Evolutionary conservation across 1,140 invertebrate species (phyloP), one percentile per base, ranked within the genome.

Genomic region (Lutraria rhynchaena): DNA sequence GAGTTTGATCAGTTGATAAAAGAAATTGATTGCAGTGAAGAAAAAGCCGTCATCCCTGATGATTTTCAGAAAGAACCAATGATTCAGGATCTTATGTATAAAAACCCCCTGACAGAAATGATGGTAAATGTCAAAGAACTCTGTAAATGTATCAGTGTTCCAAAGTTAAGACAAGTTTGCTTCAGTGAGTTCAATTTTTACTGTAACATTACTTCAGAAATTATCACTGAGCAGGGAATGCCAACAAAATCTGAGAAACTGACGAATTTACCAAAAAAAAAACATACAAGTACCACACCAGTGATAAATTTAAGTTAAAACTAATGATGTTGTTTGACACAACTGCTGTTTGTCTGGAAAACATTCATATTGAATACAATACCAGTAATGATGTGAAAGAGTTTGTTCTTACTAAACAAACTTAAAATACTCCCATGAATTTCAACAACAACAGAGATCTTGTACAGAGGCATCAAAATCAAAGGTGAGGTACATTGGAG

Each of bases 31-130:
- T 24, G 19, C 19, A 22, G 24, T 53, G 51, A 53, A 53, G 51
- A 53, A 53, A 22, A n/a, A 53, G 24, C 51, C 19, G 5, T 53
- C 19, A 53, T 53, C 24, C 51, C 51, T 5, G 51, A 53, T 53
- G 51, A 53, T 53, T 53, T 53, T 53, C 19, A 53, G 19, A n/a
- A n/a, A n/a, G 51, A 53, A 17, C 51, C 24, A 53, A 53, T 53
- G 51, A 17, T 53, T n/a, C 51, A 53, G 51, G 24, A n/a, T 53
- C 51, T 53, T 24, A 53, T n/a, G 51, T 24, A 53, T 53, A 22
- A 53, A 9, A 22, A 53, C 51, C 51, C 17, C 51, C 19, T 53
- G 24, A 53, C 51, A 53, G 19, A 17, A 53, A n/a, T 53, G 51
- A 53, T 53, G 51, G 51, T 53, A n/a, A 53, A 17, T 9, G 51